These are phyloP conservation scores for Ariopsis seemanni DNA, from an alignment of 2,113 vertebrate species.

Conservation along the genomic window DNA sequence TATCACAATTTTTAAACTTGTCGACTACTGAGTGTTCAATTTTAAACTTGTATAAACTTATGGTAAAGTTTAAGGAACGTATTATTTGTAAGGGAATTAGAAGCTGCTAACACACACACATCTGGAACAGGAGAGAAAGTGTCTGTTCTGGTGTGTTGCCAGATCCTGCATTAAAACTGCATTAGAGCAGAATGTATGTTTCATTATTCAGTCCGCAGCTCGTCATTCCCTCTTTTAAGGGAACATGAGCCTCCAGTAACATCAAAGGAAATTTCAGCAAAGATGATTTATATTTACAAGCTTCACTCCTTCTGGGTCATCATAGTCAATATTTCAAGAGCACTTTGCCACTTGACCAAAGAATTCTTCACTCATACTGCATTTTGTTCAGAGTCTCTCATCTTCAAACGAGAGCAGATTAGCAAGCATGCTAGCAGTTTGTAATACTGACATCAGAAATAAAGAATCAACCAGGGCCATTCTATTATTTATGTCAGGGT, in stretches of 20 bases:
- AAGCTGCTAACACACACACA: background rate
- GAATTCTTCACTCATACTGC: background rate
- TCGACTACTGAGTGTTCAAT: background rate
- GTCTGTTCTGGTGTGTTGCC: slow-evolving; percentile 16
- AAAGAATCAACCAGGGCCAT: slow-evolving; percentile 24
- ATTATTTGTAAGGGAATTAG: background rate
- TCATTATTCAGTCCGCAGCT: background rate
- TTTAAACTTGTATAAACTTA: background rate
- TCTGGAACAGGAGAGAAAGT: background rate
- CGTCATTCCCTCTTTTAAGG: background rate
- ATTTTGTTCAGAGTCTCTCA: slow-evolving; percentile 21
- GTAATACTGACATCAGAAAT: slow-evolving; percentile 34
- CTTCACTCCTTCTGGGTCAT: background rate
- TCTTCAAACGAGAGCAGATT: slow-evolving; percentile 35
- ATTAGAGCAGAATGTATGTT: slow-evolving; percentile 6
- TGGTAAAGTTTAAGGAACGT: background rate
- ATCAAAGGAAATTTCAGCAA: slow-evolving; percentile 8
- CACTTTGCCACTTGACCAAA: slow-evolving; percentile 6
- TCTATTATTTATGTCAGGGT: slow-evolving; percentile 43
- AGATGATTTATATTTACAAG: background rate
- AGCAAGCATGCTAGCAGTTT: slow-evolving; percentile 22
- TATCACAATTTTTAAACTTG: background rate
- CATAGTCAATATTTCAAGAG: background rate
- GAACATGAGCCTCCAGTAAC: background rate
- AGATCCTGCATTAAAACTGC: slow-evolving; percentile 22